Evolutionary conservation across 2,888 invertebrate species (phyloP).

Genomic region (Ommatoiulus sabulosus): DNA sequence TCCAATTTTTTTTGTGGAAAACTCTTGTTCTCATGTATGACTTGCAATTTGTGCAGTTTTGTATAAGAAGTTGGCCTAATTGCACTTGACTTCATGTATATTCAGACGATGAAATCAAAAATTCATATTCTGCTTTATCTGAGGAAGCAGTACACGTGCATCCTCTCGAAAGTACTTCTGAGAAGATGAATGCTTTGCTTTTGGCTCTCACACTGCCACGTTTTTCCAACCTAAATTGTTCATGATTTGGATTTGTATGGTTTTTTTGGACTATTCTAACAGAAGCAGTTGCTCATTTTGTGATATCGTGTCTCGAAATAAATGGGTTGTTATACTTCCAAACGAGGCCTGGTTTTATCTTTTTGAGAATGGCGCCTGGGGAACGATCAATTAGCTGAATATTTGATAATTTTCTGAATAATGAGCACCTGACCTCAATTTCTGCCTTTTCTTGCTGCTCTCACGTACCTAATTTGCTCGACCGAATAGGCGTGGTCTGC

Average conservation of each 20-base stretch:
- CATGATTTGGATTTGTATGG: background rate
- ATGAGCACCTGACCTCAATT: background rate
- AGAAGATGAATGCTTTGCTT: background rate
- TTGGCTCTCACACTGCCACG: background rate
- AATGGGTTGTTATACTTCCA: background rate
- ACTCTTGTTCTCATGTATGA: background rate
- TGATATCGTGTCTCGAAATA: constrained; percentile 9
- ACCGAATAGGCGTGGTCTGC: background rate
- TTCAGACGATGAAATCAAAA: background rate
- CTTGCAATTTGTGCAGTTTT: background rate
- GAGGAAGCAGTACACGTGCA: too few species aligned
- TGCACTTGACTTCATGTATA: background rate
- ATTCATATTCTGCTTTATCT: too few species aligned
- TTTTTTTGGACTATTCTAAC: background rate
- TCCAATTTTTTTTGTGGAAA: background rate
- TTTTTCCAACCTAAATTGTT: too few species aligned
- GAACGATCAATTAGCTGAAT: constrained; percentile 9
- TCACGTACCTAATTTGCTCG: background rate
- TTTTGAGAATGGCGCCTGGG: background rate
- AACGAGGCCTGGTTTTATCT: background rate
- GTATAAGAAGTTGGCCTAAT: background rate
- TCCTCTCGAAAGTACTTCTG: background rate
- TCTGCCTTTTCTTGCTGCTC: background rate
- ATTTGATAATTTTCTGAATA: constrained; percentile 7
- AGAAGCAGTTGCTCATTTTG: background rate